Evolutionary conservation across 2,797 vertebrate genomes (phyloP), one percentile per base, ranked within the genome.

Genomic region (Bradypodion pumilum): DNA sequence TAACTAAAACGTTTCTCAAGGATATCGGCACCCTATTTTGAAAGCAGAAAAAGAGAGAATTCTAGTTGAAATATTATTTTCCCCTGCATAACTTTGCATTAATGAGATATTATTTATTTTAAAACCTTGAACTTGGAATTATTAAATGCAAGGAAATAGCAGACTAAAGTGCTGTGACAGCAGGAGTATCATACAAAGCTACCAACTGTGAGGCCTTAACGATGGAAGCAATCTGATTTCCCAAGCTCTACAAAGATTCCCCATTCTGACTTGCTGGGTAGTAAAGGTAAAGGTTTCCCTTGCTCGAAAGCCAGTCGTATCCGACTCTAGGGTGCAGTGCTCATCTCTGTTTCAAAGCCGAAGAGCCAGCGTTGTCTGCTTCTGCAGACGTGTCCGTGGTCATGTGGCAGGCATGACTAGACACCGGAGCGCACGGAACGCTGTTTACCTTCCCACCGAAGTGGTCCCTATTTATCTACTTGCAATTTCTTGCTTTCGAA

Each of bases 161-260:
- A 90, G 78, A 49, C 32, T 0, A 73, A n/a, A 49, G 84, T 88
- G 73, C 56, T 40, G 40, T 40, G 86, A 87, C 66, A 77, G 78
- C 49, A 63, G 78, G 85, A 89, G 78, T 7, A 0, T 79, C 29
- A 1, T 1, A 46, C 2, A 87, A 66, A 73, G 56, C 46, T 4
- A 75, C 72, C 42, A 80, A 84, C 68, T 46, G 66, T 84, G 86
- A 68, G 73, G 44, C 44, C 37, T 85, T 83, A 42, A 90, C 85
- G 86, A 81, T 56, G 73, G 86, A 87, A 82, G 76, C 37, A 84
- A 76, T 46, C 85, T 70, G 83, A 87, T 85, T 90, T 92, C 90
- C 89, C 78, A 91, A 83, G 87, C 80, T 91, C 82, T 81, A 65
- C 32, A 25, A 23, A 69, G 32, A 9, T 52, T 8, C 42, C 27